phyloP scores from a whole-genome alignment of 2,888 invertebrate genomes.

The Papilio gigon region DNA sequence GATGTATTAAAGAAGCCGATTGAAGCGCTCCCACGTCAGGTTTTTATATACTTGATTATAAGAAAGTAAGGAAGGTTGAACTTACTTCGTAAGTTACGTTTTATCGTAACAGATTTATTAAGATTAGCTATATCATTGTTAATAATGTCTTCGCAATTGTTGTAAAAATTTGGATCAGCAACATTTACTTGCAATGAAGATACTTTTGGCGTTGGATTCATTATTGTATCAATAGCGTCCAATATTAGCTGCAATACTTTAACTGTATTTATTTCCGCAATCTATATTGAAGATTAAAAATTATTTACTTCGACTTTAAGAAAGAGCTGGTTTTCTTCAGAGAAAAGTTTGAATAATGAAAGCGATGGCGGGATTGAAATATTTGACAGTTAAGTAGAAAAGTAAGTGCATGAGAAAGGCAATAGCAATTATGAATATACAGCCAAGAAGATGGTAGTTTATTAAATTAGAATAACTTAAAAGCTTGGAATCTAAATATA shows the following conservation, averaged over 20 bases:
- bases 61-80: conserved; percentile 31
- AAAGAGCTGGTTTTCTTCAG: neutral
- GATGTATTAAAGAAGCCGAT: too few relatives aligned
- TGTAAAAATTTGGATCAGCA: conserved; percentile 60
- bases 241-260: neutral
- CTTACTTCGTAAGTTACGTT: conserved; percentile 61
- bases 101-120: conserved; percentile 57
- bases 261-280: neutral
- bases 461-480: neutral
- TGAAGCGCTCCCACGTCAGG: too few relatives aligned
- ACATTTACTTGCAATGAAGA: conserved; percentile 53
- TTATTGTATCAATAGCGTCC: conserved; percentile 29
- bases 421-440: neutral
- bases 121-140: conserved; percentile 58
- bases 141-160: conserved; percentile 56
- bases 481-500: too few relatives aligned
- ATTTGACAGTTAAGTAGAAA: neutral
- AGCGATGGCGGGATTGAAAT: neutral
- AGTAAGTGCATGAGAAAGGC: neutral
- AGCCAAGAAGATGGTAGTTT: neutral
- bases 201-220: conserved; percentile 28
- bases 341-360: neutral
- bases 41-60: too few relatives aligned
- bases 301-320: neutral
- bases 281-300: neutral